Base-by-base conservation (phyloP, 2,888 invertebrate genomes). In the Ennomos quercinarius region DNA sequence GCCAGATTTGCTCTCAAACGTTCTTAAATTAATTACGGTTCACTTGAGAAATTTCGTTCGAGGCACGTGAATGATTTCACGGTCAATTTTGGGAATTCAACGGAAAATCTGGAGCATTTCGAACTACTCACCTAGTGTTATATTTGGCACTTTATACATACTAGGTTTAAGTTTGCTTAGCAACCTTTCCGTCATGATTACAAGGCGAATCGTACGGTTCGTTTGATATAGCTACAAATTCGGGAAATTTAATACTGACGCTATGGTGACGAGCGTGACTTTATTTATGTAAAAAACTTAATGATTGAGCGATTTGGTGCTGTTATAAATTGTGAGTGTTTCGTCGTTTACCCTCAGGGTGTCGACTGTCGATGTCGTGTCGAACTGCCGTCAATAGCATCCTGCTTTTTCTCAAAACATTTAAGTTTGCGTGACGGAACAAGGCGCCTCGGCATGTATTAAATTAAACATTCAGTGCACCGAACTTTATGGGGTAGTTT, bases 21-120 rank as follows among this genome's bases (percentile, higher is more conserved):
- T 65, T 57, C 54, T 63, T 45, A 55, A 59, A 62, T 69, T 68
- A 64, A 71, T 71, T 65, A 67, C 59, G 47, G 50, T 62, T 61
- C 52, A 64, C 55, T 59, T 64, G 55, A 66, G 42, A 9, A 58
- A 63, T 66, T 70, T 67, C 50, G 38, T 37, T 59, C 57, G 52
- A 63, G 63, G 46, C 56, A 50, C 46, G 40, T 51, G 57, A 57
- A 58, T 48, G 61, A 56, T 56, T 63, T 61, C 61, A 54, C 51
- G 61, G 59, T 59, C 61, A 56, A 61, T 59, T 54, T 35, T 38
- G 57, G 50, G 46, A 57, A 61, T 61, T 54, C 44, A 48, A 50
- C 47, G 43, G 41, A 61, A 52, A 64, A 46, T 52, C 34, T 17
- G 50, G 38, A 35, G 27, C 27, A 4, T 17, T 10, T 40, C 44